A percentile compares a stretch with the other conserved stretches of the same genome.
phyloP scores from a whole-genome alignment of 2,113 vertebrate genomes.

The Onychostruthus taczanowskii region DNA sequence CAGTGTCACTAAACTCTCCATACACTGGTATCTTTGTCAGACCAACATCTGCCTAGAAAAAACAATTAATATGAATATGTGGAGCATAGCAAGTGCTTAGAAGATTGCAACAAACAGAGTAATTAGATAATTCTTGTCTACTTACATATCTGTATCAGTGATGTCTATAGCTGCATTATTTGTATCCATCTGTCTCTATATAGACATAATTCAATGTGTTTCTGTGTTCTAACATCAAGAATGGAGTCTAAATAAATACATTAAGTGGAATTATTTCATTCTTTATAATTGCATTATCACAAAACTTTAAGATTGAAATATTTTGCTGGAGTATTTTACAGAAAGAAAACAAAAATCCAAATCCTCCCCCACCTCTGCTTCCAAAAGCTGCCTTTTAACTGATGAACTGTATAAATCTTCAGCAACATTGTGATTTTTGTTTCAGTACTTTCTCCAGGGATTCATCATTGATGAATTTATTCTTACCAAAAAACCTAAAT shows the following conservation, averaged over 20 bases:
- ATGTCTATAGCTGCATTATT: slow-evolving; percentile 38
- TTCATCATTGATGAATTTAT: slow-evolving; percentile 80
- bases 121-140: slow-evolving; percentile 60
- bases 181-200: slow-evolving; percentile 53
- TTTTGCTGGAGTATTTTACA: slow-evolving; percentile 40
- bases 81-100: background rate
- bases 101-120: slow-evolving; percentile 16
- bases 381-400: slow-evolving; percentile 70
- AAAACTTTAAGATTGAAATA: slow-evolving; percentile 24
- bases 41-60: slow-evolving; percentile 8
- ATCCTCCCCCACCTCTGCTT: background rate
- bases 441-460: slow-evolving; percentile 74
- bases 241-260: slow-evolving; percentile 26
- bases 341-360: slow-evolving; percentile 29
- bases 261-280: slow-evolving; percentile 29
- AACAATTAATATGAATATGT: background rate
- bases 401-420: slow-evolving; percentile 72
- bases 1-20: background rate
- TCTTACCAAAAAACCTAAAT: slow-evolving; percentile 78
- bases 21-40: background rate
- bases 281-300: background rate
- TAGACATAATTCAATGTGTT: slow-evolving; percentile 62
- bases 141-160: slow-evolving; percentile 50
- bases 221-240: slow-evolving; percentile 13
- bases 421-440: slow-evolving; percentile 72